Evolutionary conservation across 2,797 vertebrate genomes (phyloP).

Genomic region (Hozukius guyotensis): DNA sequence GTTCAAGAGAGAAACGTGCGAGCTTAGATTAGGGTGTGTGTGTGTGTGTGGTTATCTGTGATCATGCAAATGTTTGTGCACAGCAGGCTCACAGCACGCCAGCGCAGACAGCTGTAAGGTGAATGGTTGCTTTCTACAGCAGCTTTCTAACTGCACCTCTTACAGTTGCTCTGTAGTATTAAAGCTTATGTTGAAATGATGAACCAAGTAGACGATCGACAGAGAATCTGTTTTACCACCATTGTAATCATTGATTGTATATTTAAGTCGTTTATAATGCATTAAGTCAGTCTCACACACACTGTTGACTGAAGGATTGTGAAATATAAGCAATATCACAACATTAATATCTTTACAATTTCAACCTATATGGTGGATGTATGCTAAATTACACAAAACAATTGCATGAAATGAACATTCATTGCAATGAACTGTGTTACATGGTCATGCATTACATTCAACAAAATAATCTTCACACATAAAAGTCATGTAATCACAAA

Average conservation of each 20-base stretch:
- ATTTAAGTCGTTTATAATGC: background rate
- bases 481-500: background rate
- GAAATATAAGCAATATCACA: background rate
- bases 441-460: background rate
- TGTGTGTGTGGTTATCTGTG: background rate
- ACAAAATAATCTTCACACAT: background rate
- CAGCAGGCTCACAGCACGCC: constrained; percentile 14
- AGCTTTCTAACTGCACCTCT: background rate
- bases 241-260: background rate
- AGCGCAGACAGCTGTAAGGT: constrained; percentile 32
- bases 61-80: constrained; percentile 24
- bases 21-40: background rate
- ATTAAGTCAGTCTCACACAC: background rate
- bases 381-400: background rate
- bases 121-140: constrained; percentile 25
- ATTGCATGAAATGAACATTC: background rate
- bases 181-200: background rate
- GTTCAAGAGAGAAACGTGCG: background rate
- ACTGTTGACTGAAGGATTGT: background rate
- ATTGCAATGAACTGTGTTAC: background rate
- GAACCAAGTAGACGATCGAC: background rate
- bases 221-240: background rate
- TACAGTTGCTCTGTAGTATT: background rate
- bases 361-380: background rate
- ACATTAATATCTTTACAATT: background rate